Base-by-base conservation (phyloP, 2,888 invertebrate species). In the Conchocele bisecta region DNA sequence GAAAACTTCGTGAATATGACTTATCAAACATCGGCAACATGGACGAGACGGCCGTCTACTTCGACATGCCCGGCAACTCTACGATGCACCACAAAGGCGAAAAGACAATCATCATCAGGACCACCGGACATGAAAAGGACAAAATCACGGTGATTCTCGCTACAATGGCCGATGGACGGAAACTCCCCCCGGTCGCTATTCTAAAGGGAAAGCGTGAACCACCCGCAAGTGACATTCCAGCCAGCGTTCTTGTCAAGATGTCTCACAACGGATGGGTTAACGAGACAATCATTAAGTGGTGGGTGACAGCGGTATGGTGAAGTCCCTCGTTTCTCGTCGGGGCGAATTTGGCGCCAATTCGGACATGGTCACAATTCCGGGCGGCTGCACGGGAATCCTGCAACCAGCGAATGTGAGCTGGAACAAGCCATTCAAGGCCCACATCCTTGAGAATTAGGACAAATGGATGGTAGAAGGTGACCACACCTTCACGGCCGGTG, bases 1-100 rank as follows among this genome's bases (percentile, higher is more conserved):
- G n/a, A n/a, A n/a, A n/a, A n/a, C 13, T 28, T 7, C 26, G 35
- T 31, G 46, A 39, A 37, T 35, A 37, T 2, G 20, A 31, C 29
- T 26, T 56, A 39, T 41, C 31, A 11, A 17, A 33, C n/a, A n/a
- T 24, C 15, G 56, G 44, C 22, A 64, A 46, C 35, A 56, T 56
- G 46, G 56, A 44, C 22, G 44, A 42, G 22, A 44, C 56, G 9
- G 46, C 56, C 5, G 44, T 64, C n/a, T 54, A 46, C 35, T 56
- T 64, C n/a, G 64, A 64, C 28, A 64, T 64, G 64, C 64, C 64
- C 13, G 64, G 64, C 9, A 64, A 64, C 31, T 44, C 64, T 3
- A 64, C 64, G 7, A 24, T 46, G 1, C 35, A 56, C 17, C 56
- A 24, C 7, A 44, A 46, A 15, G 66, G 66, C 11, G 50, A 66